Evolutionary conservation across 2,888 invertebrate genomes (phyloP), one percentile per base, ranked within the genome.

Genomic region (Mantis religiosa): DNA sequence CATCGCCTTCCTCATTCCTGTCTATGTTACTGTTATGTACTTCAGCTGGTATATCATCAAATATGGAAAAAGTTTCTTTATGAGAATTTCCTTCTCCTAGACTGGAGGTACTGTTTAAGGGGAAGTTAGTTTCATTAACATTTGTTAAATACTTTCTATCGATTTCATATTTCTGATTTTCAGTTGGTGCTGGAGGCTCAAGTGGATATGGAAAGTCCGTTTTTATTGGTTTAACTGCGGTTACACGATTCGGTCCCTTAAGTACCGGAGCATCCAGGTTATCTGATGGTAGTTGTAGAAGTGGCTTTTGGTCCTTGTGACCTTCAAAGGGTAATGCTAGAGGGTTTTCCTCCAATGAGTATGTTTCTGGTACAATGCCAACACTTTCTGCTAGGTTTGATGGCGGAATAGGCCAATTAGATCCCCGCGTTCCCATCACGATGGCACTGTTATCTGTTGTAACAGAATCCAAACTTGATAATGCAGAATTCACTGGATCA

Each of bases 181-280:
- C 83, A 47, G 85, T 28, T 0, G 94, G 93, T 92, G 95, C 94
- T 0, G 96, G 95, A 89, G 94, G 94, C 91, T 96, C 95, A 28
- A 96, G 92, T 0, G 95, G 94, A 92, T 96, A 96, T 0, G 96
- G 96, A 90, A 96, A 96, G 91, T 95, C 95, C 0, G 94, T 94
- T 91, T 94, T 95, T 4, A 94, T 91, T 1, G 93, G 92, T 54
- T 92, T 91, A 85, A 91, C 90, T 94, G 94, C 8, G n/a, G 89
- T 54, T 14, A 27, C 25, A 82, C 28, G 85, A 20, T 54, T 87
- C 41, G 82, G 88, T 82, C 93, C 93, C 91, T 93, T 94, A 81
- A 93, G 91, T 88, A 93, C 92, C 14, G 93, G 93, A 3, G 92
- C 92, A 90, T 93, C 94, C 90, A 93, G 92, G 87, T 93, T 91